A percentile compares a stretch with the other conserved stretches of the same genome.
Evolutionary conservation across 2,888 invertebrate species (phyloP).

Genomic region (Euplexia lucipara): DNA sequence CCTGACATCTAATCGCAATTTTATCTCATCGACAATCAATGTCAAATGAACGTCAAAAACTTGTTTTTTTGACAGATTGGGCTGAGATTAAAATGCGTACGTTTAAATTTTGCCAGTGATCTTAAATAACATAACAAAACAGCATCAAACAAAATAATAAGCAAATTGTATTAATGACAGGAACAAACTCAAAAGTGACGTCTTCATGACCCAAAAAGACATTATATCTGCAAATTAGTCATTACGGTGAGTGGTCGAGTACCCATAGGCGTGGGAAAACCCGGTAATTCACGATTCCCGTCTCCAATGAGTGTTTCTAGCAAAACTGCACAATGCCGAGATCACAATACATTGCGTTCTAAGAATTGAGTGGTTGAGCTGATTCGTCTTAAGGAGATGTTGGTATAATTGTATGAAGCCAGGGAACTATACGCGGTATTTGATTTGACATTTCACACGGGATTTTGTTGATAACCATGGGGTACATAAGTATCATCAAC

Average conservation of each 20-base stretch:
- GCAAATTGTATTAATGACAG: background rate
- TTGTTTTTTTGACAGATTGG: too few species aligned
- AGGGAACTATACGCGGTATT: slow-evolving; percentile 45
- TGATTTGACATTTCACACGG: slow-evolving; percentile 44
- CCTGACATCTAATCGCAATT: too few species aligned
- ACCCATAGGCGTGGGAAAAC: slow-evolving; percentile 58
- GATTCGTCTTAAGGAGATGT: slow-evolving; percentile 65
- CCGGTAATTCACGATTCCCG: slow-evolving; percentile 53
- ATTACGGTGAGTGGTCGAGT: slow-evolving; percentile 25
- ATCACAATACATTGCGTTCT: slow-evolving; percentile 63
- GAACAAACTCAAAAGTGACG: background rate
- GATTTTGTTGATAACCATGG: slow-evolving; percentile 10
- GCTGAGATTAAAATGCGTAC: too few species aligned
- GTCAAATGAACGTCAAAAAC: too few species aligned
- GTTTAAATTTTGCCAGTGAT: too few species aligned
- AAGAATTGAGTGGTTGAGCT: slow-evolving; percentile 55
- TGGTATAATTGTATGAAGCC: slow-evolving; percentile 24
- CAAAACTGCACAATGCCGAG: slow-evolving; percentile 66
- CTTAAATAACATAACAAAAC: background rate
- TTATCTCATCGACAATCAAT: too few species aligned
- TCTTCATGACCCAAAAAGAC: slow-evolving; percentile 32
- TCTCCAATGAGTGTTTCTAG: slow-evolving; percentile 62
- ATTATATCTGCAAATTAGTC: slow-evolving; percentile 48
- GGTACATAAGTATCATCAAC: too few species aligned
- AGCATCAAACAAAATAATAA: background rate